Evolutionary conservation across 2,113 vertebrate genomes (phyloP).

Genomic region (Dolichotis patagonum): DNA sequence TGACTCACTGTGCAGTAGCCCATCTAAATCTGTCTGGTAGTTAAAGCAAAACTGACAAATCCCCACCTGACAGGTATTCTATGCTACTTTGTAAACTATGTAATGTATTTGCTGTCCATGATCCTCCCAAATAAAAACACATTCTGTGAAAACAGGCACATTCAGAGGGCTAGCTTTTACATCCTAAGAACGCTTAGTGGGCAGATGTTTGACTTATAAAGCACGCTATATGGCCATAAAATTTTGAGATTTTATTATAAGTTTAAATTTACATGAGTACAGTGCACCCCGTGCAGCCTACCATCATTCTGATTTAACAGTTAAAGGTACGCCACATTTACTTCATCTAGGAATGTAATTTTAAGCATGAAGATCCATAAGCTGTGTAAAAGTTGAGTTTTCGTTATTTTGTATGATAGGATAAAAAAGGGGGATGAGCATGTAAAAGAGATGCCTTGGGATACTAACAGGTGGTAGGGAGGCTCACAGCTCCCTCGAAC

Average conservation of each 20-base stretch:
- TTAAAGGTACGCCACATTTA: background rate
- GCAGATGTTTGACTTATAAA: background rate
- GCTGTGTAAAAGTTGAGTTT: background rate
- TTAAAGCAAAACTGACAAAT: background rate
- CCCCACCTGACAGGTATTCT: background rate
- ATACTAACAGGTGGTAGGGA: background rate
- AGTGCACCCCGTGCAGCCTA: background rate
- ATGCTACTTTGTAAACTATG: background rate
- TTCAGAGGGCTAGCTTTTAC: background rate
- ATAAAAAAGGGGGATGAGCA: background rate
- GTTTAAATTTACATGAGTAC: background rate
- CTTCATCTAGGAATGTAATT: background rate
- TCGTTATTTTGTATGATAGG: background rate
- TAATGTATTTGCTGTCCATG: background rate
- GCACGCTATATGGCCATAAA: background rate
- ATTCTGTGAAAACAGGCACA: background rate
- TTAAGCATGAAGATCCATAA: background rate
- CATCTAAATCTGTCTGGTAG: background rate
- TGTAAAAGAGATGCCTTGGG: background rate
- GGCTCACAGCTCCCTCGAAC: background rate
- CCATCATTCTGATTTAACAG: background rate
- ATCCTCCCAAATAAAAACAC: background rate
- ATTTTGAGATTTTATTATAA: slow-evolving; percentile 1
- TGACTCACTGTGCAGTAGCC: background rate
- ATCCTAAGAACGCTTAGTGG: background rate